These are phyloP conservation scores for Branchinecta sandiegonensis DNA, from an alignment of 2,888 invertebrate genomes.

Conservation along the genomic window DNA sequence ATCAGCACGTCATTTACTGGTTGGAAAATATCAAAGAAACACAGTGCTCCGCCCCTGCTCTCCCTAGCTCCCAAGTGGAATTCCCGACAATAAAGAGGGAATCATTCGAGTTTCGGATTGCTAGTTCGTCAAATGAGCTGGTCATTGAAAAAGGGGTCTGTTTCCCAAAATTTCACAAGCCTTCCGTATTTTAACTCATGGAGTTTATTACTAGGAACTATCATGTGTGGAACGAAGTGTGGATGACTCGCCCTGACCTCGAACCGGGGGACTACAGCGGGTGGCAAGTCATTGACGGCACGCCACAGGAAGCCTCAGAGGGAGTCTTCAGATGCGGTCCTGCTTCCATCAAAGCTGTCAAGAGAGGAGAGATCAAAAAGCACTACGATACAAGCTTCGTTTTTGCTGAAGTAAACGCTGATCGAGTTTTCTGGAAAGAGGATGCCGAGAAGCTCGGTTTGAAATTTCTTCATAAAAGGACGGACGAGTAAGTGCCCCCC, in stretches of 20 bases:
- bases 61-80: no score
- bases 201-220: conserved; percentile 47
- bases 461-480: conserved; percentile 29
- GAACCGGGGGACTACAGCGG: conserved; percentile 52
- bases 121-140: no score
- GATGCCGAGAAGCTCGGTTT: conserved; percentile 27
- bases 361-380: conserved; percentile 33
- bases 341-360: conserved; percentile 34
- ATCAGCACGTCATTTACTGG: no score
- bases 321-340: conserved; percentile 36
- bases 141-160: no score
- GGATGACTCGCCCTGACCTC: conserved; percentile 67
- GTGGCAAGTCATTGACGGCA: conserved; percentile 79
- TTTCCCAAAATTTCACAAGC: no score
- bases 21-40: no score
- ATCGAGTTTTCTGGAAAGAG: conserved; percentile 32
- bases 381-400: conserved; percentile 34
- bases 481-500: conserved; percentile 28
- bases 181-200: no score
- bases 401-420: conserved; percentile 38
- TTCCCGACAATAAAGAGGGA: no score
- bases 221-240: conserved; percentile 77
- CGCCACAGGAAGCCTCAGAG: conserved; percentile 63
- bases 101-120: no score
- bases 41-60: no score